Evolutionary conservation across 2,888 invertebrate genomes (phyloP), one percentile per base, ranked within the genome.

Genomic region (Teleiodes luculella): DNA sequence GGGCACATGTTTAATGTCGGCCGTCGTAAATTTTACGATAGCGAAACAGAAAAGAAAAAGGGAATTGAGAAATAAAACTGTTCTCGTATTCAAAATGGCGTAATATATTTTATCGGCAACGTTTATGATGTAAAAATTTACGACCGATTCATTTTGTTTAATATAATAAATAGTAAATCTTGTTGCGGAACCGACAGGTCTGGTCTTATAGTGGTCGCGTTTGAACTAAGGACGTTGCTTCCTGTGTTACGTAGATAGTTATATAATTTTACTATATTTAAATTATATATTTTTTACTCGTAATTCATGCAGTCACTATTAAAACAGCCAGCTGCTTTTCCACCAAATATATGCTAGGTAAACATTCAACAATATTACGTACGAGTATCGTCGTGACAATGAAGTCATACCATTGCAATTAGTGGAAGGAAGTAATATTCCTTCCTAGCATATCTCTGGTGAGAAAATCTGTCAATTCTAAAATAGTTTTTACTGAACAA

Each of bases 61-160:
- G 65, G 71, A 74, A 79, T 78, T 76, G 75, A 78, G 76, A 77
- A 79, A 80, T 79, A 78, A 80, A 79, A 80, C 70, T 78, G 76
- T 78, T 76, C 71, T 72, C 73, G 70, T 74, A 74, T 81, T 78
- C 72, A 77, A 79, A 78, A 77, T 71, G 74, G 69, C 69, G 69
- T 72, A 67, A 72, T 74, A 75, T 76, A 76, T 76, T 78, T 78
- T 76, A 78, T 76, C 70, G 69, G 62, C 60, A 67, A 70, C 74
- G 64, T 80, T 78, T 74, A 77, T 76, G 73, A 76, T 71, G 73
- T 70, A 66, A 67, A 68, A 71, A 77, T 78, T 78, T 78, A 80
- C 71, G 70, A 64, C 63, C 62, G 66, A 70, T 73, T 75, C 70
- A 73, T 76, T 76, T 70, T 66, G 65, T 68, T 61, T 65, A 66